Conservation (phyloP, 1,140 invertebrate species). For the Platorchestia sp. region DNA sequence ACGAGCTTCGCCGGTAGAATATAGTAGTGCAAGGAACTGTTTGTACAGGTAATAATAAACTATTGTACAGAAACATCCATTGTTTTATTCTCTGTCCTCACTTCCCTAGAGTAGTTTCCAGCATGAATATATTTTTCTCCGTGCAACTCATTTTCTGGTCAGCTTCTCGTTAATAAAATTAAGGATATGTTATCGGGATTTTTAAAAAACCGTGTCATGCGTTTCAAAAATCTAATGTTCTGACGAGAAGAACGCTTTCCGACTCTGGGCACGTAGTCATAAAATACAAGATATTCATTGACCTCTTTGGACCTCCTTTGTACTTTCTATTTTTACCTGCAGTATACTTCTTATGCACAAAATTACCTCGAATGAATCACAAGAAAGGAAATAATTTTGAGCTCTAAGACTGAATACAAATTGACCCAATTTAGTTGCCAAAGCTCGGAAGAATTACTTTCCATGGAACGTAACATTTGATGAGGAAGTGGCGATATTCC, state of each 20-base stretch:
- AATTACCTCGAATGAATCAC: neutral
- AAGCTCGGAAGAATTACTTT: neutral
- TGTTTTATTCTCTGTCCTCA: neutral
- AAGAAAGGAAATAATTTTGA: neutral
- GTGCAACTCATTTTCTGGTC: neutral
- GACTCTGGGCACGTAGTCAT: too few species aligned
- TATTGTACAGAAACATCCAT: constrained; percentile 24
- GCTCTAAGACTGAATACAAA: neutral
- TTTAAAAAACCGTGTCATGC: neutral
- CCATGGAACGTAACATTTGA: neutral
- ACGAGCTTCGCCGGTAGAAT: neutral
- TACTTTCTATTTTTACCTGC: neutral
- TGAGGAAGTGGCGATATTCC: neutral
- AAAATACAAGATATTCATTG: too few species aligned
- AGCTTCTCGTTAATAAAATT: neutral
- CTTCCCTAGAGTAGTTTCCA: neutral
- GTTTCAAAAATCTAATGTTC: neutral
- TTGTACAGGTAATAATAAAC: constrained; percentile 50
- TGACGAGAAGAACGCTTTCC: too few species aligned
- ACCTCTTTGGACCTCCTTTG: neutral
- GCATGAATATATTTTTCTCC: neutral
- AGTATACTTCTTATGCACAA: neutral
- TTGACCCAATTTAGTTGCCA: too few species aligned
- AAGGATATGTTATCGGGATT: neutral
- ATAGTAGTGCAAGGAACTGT: constrained; percentile 33